Base-by-base conservation (phyloP, 2,888 invertebrate species). In the Hybos culiciformis region DNA sequence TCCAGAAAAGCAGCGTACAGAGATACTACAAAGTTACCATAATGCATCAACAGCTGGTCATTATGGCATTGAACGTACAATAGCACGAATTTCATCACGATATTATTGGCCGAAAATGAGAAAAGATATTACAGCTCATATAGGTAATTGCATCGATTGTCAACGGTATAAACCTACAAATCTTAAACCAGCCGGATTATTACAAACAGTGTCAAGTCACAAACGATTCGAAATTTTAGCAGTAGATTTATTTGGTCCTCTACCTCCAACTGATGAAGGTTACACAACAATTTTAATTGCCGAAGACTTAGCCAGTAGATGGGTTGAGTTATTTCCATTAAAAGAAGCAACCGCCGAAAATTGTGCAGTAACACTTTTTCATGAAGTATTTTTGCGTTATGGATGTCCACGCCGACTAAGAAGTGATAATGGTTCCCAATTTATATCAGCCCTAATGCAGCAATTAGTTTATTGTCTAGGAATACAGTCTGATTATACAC, bases 341-440 rank as follows among this genome's bases (percentile, higher is more conserved):
- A 32, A 46, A 11, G 19, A 43, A 4, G 55, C 60, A 1, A 55
- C 48, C 5, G 54, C 57, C 0, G 54, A 54, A 31, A 43, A 42
- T 1, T 56, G 58, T 42, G 56, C 57, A 1, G 17, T 8, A 1
- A 47, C 41, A 0, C 37, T 61, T 0, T 19, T 59, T 0, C 38
- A 57, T 31, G 58, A 60, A 39, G 41, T 59, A 0, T 51, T 59
- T 5, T 31, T 59, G 8, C 44, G 59, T 18, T 60, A 53, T 44
- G 59, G 60, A 1, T 9, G 51, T 1, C 58, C 56, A 0, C 21
- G 59, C 0, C 41, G 55, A 19, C 5, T 61, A 0, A 49, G 56
- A 2, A 54, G 52, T 18, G 61, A 62, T 29, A 61, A 61, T 17
- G 60, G 59, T 0, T 42, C 52, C 0, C 62, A 62, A 33, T 60